Evolutionary conservation across 2,797 vertebrate species (phyloP).

Genomic region (Gouania willdenowi): DNA sequence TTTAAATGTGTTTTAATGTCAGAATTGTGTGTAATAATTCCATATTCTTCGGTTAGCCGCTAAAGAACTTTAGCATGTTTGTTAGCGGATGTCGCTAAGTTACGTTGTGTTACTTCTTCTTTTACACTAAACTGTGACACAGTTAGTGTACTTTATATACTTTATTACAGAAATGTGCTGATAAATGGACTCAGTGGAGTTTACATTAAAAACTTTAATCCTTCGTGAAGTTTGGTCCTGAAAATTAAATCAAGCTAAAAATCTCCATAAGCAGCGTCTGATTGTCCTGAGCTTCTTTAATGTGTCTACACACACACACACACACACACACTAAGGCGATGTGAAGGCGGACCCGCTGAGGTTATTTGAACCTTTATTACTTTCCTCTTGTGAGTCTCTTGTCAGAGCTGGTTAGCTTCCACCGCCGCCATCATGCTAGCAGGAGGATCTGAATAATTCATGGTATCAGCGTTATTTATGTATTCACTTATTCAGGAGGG

Average conservation of each 20-base stretch:
- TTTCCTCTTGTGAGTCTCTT: slow-evolving; percentile 51
- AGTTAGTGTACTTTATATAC: too few species aligned
- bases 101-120: too few species aligned
- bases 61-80: too few species aligned
- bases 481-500: slow-evolving; percentile 71
- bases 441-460: slow-evolving; percentile 72
- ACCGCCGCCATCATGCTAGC: slow-evolving; percentile 45
- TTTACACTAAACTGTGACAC: too few species aligned
- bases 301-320: slow-evolving; percentile 41
- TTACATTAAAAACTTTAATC: too few species aligned
- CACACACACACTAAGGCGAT: slow-evolving; percentile 55
- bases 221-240: too few species aligned
- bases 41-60: too few species aligned
- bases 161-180: too few species aligned
- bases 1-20: too few species aligned
- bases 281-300: background rate
- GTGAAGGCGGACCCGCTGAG: slow-evolving; percentile 54
- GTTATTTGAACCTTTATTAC: slow-evolving; percentile 68
- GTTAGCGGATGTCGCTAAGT: too few species aligned
- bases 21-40: too few species aligned
- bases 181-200: too few species aligned
- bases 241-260: background rate
- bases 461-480: slow-evolving; percentile 71
- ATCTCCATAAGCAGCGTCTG: background rate
- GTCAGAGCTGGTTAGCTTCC: slow-evolving; percentile 67